Base-by-base conservation (phyloP, 2,113 vertebrate species). In the Pteropus alecto region DNA sequence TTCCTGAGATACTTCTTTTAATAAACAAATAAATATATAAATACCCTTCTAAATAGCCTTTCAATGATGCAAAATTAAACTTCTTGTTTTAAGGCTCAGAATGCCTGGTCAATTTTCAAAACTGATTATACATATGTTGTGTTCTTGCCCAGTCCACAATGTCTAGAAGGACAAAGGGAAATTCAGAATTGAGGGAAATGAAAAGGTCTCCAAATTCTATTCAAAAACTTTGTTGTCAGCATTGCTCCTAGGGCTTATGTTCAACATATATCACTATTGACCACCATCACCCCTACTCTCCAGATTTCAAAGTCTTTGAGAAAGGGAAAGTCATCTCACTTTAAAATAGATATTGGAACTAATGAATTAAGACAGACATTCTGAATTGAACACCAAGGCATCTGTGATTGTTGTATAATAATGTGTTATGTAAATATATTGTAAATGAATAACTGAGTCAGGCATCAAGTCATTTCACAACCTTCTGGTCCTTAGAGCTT, bases 371-470 rank as follows among this genome's bases (percentile, higher is more conserved):
- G 24, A 10, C 28, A 87, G 65, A 56, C 24, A 87, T 76, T 79
- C 51, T 91, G 26, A 95, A 93, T 54, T 88, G 63, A 94, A 90
- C 38, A 30, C 7, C 10, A 89, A 30, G 24, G 28, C 13, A 58
- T 43, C 54, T 94, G 41, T 74, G 60, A 87, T 79, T 76, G 51
- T 78, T 95, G 33, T 26, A 0, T 54, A 93, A 77, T 78, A 93
- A 41, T 65, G 2, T 77, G 38, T 78, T 18, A 68, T 81, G 13
- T 96, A 93, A 97, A 88, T 92, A 92, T 71, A 84, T 79, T 84
- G 38, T 73, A 90, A 92, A 90, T 82, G 33, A 93, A 19, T 94
- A 91, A 90, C 60, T 96, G 83, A 93, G 65, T 88, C 67, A 77
- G 16, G 12, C 18, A 60, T 89, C 33, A 94, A 82, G 21, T 88